Evolutionary conservation across 2,797 vertebrate genomes (phyloP), one percentile per base, ranked within the genome.

Genomic region (Chiloscyllium punctatum): DNA sequence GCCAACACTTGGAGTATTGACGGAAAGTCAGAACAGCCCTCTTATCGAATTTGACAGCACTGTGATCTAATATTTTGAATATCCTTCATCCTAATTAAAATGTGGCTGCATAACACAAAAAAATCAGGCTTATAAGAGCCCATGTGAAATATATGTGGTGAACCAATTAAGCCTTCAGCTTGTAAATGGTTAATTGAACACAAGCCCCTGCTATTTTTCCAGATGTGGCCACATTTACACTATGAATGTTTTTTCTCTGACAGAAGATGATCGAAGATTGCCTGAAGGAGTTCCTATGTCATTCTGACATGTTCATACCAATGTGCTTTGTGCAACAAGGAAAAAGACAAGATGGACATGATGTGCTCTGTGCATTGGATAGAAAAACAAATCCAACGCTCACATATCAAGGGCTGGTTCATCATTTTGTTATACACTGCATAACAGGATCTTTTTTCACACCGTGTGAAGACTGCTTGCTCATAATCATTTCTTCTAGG

Each of bases 231-330:
- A 57, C 1, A 66, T 84, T 48, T 25, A 84, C 8, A 25, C 42
- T 23, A 21, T 48, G 53, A 57, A n/a, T 90, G n/a, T 15, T 53
- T 16, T 30, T 57, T 33, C 1, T 11, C 33, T 30, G 30, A 30
- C 16, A 33, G 53, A n/a, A 5, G 30, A 21, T 90, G 53, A 90
- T n/a, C 30, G 87, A 57, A 30, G 86, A 66, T 66, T 90, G 87
- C 53, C 53, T 62, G 57, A 90, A 90, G 53, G 53, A 90, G 30
- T 62, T 66, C 87, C 27, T 62, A 57, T n/a, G 53, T 90, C 87
- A 90, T n/a, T 66, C 87, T 37, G 87, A 90, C 87, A 90, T n/a
- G 53, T 62, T 90, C 53, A 66, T 90, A n/a, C 53, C 57, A 66
- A n/a, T 16, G 30, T 15, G n/a, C 33, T 16, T 33, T 90, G 33